phyloP scores from a whole-genome alignment of 1,140 invertebrate species.

The Sitobion miscanthi region DNA sequence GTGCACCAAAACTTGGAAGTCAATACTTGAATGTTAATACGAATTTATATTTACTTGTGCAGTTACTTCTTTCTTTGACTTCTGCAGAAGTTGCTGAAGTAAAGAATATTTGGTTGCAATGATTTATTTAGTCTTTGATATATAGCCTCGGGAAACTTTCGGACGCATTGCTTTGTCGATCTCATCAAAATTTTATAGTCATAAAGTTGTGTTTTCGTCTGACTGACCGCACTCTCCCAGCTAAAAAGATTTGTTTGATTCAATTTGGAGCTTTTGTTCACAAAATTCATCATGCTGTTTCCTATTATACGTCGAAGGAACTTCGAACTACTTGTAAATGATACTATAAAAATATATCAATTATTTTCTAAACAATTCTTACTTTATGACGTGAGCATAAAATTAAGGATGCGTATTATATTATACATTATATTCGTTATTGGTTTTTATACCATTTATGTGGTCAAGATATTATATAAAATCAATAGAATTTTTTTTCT shows the following conservation, averaged over 20 bases:
- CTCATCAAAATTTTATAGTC: slow-evolving; percentile 23
- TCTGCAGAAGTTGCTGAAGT: background rate
- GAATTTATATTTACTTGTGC: slow-evolving; percentile 19
- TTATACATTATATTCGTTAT: background rate
- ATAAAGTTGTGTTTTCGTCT: slow-evolving; percentile 9
- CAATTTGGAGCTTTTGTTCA: background rate
- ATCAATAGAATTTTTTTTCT: background rate
- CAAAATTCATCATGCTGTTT: background rate
- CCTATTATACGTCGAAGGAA: background rate
- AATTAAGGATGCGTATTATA: background rate
- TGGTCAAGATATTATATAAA: background rate
- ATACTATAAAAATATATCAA: background rate
- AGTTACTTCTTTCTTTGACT: slow-evolving; percentile 6
- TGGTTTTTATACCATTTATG: background rate
- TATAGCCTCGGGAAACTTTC: background rate
- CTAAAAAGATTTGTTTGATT: background rate
- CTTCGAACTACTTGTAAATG: background rate
- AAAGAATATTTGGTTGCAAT: background rate
- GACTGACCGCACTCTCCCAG: background rate
- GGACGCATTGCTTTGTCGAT: background rate
- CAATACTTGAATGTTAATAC: slow-evolving; percentile 29
- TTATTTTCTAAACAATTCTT: background rate
- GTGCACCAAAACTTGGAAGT: background rate
- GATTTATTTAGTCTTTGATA: slow-evolving; percentile 42
- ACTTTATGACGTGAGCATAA: background rate